A percentile compares a stretch with the other conserved stretches of the same genome.
Evolutionary conservation across 2,797 vertebrate species (phyloP).

Genomic region (Pipistrellus kuhlii): DNA sequence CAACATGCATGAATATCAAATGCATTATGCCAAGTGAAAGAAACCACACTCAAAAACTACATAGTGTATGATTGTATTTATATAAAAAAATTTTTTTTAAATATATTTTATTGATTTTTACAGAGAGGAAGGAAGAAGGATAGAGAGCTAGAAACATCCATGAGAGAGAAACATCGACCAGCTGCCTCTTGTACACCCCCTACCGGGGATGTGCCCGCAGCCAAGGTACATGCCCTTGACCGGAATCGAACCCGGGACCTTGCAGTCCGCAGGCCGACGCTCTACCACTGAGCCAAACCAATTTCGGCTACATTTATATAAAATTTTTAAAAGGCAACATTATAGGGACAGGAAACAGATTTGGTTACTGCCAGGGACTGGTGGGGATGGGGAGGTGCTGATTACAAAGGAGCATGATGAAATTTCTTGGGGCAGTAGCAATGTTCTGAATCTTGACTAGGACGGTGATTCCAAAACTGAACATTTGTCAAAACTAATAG

Average conservation of each 20-base stretch:
- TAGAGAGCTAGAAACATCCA: no score
- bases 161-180: no score
- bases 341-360: background rate
- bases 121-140: no score
- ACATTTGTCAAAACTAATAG: background rate
- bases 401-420: background rate
- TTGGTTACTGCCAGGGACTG: background rate
- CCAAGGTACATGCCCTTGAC: no score
- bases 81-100: background rate
- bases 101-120: no score
- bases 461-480: background rate
- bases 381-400: background rate
- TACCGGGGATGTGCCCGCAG: no score
- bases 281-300: no score
- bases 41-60: slow-evolving; percentile 14
- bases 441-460: background rate
- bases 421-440: background rate
- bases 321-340: background rate
- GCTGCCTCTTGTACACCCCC: no score
- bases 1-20: background rate
- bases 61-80: background rate
- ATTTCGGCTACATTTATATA: background rate
- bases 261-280: no score
- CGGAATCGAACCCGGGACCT: no score
- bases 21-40: background rate